Conservation (phyloP, 2,797 vertebrate genomes). For the Hyperoplus immaculatus region DNA sequence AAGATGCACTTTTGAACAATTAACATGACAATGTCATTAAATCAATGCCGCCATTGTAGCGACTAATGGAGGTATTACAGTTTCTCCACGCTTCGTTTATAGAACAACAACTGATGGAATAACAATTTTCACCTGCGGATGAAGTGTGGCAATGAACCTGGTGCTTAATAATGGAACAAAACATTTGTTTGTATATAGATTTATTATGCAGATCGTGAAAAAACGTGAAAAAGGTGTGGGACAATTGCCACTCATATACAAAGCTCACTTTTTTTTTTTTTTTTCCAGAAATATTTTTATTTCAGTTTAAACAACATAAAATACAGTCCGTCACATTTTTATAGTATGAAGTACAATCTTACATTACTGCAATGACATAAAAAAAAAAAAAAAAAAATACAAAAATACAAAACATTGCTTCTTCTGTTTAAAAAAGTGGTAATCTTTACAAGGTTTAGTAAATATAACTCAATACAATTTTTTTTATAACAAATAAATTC, state of each 20-base stretch:
- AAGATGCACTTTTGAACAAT: constrained; percentile 48
- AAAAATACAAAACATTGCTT: too few species aligned
- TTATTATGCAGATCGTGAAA: background rate
- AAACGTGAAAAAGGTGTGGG: background rate
- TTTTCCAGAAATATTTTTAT: too few species aligned
- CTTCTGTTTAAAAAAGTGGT: too few species aligned
- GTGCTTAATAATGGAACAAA: constrained; percentile 14
- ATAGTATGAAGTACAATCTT: too few species aligned
- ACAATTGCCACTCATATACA: background rate
- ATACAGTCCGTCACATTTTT: too few species aligned
- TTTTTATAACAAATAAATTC: too few species aligned
- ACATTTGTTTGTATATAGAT: background rate
- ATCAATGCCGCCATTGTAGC: constrained; percentile 68
- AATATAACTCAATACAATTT: too few species aligned
- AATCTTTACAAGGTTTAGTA: too few species aligned
- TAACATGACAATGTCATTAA: constrained; percentile 62
- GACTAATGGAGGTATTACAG: constrained; percentile 57
- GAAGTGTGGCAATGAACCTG: constrained; percentile 1
- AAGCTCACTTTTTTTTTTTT: background rate
- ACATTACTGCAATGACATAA: too few species aligned
- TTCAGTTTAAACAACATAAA: too few species aligned
- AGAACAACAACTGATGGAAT: constrained; percentile 46
- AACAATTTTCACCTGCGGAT: constrained; percentile 25
- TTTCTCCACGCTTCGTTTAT: constrained; percentile 51
- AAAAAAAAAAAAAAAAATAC: too few species aligned